phyloP scores from a whole-genome alignment of 2,888 invertebrate species.

The Microctonus aethiopoides region DNA sequence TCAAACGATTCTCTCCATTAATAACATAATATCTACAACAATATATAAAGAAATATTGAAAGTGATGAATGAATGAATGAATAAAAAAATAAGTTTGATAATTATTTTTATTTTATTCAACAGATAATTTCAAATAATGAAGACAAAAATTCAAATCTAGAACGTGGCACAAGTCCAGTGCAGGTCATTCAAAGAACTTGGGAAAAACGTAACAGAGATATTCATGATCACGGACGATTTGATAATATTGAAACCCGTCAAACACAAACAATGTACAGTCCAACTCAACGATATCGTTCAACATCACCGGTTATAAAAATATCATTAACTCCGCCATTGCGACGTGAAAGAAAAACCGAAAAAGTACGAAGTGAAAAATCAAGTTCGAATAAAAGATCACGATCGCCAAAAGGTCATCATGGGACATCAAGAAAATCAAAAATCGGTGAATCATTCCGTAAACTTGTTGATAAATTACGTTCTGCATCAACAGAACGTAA shows the following conservation, averaged over 20 bases:
- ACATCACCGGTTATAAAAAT: conserved; percentile 47
- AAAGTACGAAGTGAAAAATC: not conserved
- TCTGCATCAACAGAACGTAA: conserved; percentile 79
- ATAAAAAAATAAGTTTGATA: too few relatives aligned
- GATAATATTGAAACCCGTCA: conserved; percentile 39
- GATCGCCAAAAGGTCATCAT: conserved; percentile 41
- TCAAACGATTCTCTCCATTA: too few relatives aligned
- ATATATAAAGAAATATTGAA: too few relatives aligned
- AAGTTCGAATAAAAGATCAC: not conserved
- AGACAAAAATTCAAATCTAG: conserved; percentile 47
- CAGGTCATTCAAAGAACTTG: conserved; percentile 62
- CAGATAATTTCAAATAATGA: conserved; percentile 32
- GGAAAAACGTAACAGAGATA: conserved; percentile 58
- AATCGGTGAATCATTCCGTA: conserved; percentile 84
- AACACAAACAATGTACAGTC: conserved; percentile 38
- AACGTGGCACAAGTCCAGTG: conserved; percentile 54
- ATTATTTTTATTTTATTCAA: not conserved
- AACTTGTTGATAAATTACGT: conserved; percentile 84
- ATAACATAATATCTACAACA: not conserved
- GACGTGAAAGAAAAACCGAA: conserved; percentile 22
- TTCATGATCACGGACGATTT: conserved; percentile 39
- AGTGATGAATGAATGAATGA: too few relatives aligned
- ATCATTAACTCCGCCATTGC: conserved; percentile 26
- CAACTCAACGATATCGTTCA: conserved; percentile 50
- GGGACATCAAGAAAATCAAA: conserved; percentile 65